Base-by-base conservation (phyloP, 2,888 invertebrate species). In the Caenorhabditis imperialis region DNA sequence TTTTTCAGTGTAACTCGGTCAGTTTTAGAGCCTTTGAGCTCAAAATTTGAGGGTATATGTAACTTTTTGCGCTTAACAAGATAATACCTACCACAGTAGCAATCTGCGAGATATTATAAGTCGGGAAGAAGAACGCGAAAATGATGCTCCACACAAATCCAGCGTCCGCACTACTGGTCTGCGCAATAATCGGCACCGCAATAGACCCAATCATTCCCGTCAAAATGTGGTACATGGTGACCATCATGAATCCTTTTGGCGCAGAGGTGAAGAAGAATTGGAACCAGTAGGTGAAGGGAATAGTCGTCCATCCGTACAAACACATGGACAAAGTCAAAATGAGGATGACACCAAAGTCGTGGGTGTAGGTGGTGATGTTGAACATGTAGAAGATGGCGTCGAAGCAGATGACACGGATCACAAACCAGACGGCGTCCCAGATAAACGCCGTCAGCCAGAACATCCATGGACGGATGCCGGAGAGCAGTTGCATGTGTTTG, bases 201-300 rank as follows among this genome's bases (percentile, higher is more conserved):
- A 85, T 85, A 7, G 81, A 69, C 10, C 85, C 84, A 35, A 84
- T 81, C 84, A 85, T 85, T 45, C 84, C 84, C 3, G 81, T 77
- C 33, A 85, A 71, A 23, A 85, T 81, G 47, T 85, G 80, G 62
- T 79, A 82, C 84, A 85, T 82, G 12, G 82, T 83, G 20, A 85
- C 77, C 60, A 85, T 70, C 33, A 83, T 84, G 70, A 83, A 85
- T 37, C 84, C 85, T 51, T 85, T 84, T 8, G 85, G 85, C n/a
- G 85, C 85, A 2, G 82, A 77, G 14, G 67, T 75, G 69, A 85
- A 85, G 16, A 78, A 62, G 72, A 85, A 85, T 37, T 81, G 79
- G 70, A 84, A 83, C 54, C 79, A 79, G 60, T 85, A 85, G n/a
- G 82, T 82, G 48, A 75, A 76, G 5, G 85, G 85, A 27, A 85